Conservation (phyloP, 2,888 invertebrate species). For the Andricus quercusramuli region DNA sequence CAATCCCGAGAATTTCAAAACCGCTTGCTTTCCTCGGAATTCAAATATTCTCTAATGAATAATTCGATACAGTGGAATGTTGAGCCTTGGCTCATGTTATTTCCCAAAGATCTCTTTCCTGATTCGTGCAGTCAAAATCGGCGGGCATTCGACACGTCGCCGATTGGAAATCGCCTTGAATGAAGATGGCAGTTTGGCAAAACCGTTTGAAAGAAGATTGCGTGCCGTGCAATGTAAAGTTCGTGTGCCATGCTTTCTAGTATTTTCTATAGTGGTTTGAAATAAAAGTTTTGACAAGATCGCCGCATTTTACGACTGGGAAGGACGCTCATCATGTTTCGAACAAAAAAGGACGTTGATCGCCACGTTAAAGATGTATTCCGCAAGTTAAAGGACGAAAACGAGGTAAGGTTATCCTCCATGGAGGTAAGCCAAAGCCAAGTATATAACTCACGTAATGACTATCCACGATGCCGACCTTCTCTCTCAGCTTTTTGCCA, state of each 20-base stretch:
- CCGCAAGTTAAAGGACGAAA: slow-evolving; percentile 85
- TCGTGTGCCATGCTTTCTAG: slow-evolving; percentile 44
- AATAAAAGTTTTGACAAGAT: slow-evolving; percentile 49
- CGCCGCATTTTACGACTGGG: slow-evolving; percentile 27
- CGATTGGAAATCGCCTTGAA: background rate
- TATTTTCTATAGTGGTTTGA: slow-evolving; percentile 53
- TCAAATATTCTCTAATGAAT: background rate
- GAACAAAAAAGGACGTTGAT: slow-evolving; percentile 89
- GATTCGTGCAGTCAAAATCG: slow-evolving; percentile 7
- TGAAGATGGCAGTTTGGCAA: slow-evolving; percentile 13
- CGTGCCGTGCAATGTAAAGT: slow-evolving; percentile 30
- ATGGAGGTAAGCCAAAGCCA: slow-evolving; percentile 3
- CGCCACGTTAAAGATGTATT: slow-evolving; percentile 88
- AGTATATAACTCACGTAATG: background rate
- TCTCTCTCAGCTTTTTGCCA: background rate
- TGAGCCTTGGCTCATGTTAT: background rate
- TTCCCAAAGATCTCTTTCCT: background rate
- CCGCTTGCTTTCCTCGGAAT: background rate
- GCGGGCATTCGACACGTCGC: background rate
- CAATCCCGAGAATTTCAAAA: no score
- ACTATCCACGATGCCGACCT: background rate
- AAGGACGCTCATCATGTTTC: slow-evolving; percentile 81
- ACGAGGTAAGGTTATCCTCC: slow-evolving; percentile 83
- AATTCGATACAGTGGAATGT: background rate
- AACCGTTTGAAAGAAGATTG: slow-evolving; percentile 33